Base-by-base conservation (phyloP, 1,140 invertebrate species). In the Drosophila tani region DNA sequence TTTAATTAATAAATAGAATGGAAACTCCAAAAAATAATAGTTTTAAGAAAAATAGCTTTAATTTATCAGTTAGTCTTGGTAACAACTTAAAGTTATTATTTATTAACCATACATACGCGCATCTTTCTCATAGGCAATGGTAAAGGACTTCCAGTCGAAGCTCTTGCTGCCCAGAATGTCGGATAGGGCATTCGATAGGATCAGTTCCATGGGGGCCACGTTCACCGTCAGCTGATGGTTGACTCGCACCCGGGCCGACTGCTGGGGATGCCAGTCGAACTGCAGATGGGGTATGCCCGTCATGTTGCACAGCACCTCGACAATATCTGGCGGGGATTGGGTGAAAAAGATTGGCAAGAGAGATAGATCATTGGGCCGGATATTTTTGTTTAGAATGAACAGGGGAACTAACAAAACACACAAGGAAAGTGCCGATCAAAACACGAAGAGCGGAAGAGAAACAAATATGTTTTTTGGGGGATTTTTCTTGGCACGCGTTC, bases 41-140 rank as follows among this genome's bases (percentile, higher is more conserved):
- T 24, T 24, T 24, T 24, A 3, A 24, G 21, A 24, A 24, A 24
- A 24, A 24, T 21, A 21, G 3, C 21, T 2, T 21, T 0, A 21
- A 21, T 21, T 21, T 21, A n/a, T n/a, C n/a, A n/a, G n/a, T n/a
- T n/a, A n/a, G n/a, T n/a, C n/a, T n/a, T n/a, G n/a, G n/a, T n/a
- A n/a, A n/a, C n/a, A n/a, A n/a, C n/a, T n/a, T n/a, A n/a, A n/a
- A n/a, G n/a, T n/a, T n/a, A n/a, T 15, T 60, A 24, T 19, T 35
- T 12, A 15, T 32, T 14, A 17, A 21, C 11, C 11, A 47, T 50
- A 90, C 94, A 91, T 87, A 94, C 94, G 94, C 49, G 96, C 95
- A 65, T 96, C 95, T 65, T 95, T 95, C 86, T 98, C 96, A 84
- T 98, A 98, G 27, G 98, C 93, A 21, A 97, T 95, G 1, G 96